Evolutionary conservation across 2,113 vertebrate genomes (phyloP).

Genomic region (Origma solitaria): DNA sequence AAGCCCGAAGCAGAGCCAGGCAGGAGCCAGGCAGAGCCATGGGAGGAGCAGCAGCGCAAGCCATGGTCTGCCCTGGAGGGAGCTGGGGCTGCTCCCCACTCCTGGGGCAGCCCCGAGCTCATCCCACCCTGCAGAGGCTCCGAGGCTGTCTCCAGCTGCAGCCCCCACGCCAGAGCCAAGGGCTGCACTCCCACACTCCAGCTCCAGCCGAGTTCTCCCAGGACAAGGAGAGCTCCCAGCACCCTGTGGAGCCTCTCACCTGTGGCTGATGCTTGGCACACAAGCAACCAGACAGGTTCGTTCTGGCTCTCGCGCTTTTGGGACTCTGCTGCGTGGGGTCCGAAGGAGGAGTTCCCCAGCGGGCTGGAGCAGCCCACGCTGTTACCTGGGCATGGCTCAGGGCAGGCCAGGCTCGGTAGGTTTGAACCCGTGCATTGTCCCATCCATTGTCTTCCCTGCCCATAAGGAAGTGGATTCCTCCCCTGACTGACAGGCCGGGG

Average conservation of each 20-base stretch:
- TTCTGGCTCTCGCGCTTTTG: background rate
- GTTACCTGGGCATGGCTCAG: background rate
- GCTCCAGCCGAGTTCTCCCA: background rate
- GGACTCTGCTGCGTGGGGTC: background rate
- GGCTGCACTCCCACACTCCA: accelerated
- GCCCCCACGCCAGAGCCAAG: background rate
- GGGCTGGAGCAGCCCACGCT: background rate
- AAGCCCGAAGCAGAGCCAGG: background rate
- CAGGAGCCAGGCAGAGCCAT: background rate
- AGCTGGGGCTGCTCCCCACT: background rate
- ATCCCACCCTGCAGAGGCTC: background rate
- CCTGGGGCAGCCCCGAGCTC: background rate
- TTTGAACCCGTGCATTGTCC: background rate
- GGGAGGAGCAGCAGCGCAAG: background rate
- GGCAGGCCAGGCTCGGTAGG: background rate
- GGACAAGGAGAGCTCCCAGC: background rate
- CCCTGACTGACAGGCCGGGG: background rate
- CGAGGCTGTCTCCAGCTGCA: background rate
- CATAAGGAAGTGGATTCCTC: background rate
- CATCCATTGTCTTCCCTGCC: background rate
- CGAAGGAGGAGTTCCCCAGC: background rate
- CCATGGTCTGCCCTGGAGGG: background rate
- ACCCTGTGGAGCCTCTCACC: background rate
- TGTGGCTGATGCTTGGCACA: background rate
- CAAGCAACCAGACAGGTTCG: background rate